Conservation (phyloP, 2,113 vertebrate genomes). For the Poecile atricapillus region DNA sequence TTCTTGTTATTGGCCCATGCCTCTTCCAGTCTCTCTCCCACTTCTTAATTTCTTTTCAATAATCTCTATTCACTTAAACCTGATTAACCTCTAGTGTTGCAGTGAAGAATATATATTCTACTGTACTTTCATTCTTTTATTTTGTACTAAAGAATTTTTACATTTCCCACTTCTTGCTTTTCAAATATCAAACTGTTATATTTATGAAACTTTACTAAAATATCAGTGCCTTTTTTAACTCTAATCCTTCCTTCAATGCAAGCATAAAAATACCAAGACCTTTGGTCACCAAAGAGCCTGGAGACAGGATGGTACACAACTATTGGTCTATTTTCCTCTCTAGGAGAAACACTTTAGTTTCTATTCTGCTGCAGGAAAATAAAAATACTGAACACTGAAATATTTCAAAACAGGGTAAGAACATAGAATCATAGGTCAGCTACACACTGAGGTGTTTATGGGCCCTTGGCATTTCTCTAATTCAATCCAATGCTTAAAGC, state of each 20-base stretch:
- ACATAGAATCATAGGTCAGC: background rate
- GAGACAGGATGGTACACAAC: background rate
- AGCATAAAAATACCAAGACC: background rate
- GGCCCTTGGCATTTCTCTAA: background rate
- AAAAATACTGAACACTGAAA: background rate
- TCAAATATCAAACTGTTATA: background rate
- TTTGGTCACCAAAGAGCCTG: background rate
- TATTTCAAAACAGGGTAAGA: background rate
- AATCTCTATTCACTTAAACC: background rate
- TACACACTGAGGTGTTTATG: background rate
- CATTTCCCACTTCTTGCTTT: background rate
- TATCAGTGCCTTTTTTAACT: background rate
- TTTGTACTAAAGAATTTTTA: background rate
- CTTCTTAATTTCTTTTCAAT: background rate
- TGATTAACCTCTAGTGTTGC: background rate
- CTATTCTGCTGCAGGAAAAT: background rate
- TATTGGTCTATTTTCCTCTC: background rate
- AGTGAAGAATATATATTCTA: background rate
- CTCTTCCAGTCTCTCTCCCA: background rate
- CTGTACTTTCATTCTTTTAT: background rate
- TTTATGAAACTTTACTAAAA: background rate
- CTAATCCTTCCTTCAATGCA: background rate
- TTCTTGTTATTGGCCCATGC: background rate
- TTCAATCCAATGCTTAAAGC: background rate
- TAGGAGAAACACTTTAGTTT: background rate